Percentiles rank a stretch among this genome's conserved stretches.
These are phyloP conservation scores for Drosophila santomea DNA, from an alignment of 1,140 invertebrate genomes.

Conservation along the genomic window DNA sequence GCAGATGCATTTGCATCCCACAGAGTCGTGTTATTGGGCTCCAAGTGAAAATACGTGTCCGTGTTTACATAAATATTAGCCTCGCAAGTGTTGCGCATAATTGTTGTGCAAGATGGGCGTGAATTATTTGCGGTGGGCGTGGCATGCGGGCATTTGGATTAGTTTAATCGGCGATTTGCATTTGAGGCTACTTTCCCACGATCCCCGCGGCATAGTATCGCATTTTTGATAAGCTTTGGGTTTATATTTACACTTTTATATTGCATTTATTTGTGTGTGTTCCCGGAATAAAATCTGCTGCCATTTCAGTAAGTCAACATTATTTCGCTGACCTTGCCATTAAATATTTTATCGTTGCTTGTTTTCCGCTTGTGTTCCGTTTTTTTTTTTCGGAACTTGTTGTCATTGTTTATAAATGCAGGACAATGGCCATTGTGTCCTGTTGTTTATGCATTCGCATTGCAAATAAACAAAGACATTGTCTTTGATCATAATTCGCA, in stretches of 20 bases:
- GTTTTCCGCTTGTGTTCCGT: neutral
- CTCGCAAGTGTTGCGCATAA: slow-evolving; percentile 65
- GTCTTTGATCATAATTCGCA: slow-evolving; percentile 21
- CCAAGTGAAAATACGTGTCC: slow-evolving; percentile 33
- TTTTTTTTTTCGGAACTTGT: slow-evolving; percentile 11
- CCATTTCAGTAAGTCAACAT: slow-evolving; percentile 29
- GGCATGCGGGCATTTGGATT: slow-evolving; percentile 36
- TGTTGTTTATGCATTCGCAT: slow-evolving; percentile 24
- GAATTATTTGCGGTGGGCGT: slow-evolving; percentile 60
- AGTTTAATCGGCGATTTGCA: slow-evolving; percentile 52
- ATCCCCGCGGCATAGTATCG: neutral
- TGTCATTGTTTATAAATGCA: slow-evolving; percentile 15
- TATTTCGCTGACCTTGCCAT: slow-evolving; percentile 25
- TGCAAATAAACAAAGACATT: slow-evolving; percentile 23
- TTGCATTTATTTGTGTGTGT: neutral
- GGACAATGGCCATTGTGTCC: slow-evolving; percentile 71
- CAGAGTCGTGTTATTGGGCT: slow-evolving; percentile 30
- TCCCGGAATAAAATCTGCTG: slow-evolving; percentile 22
- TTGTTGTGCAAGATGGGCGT: slow-evolving; percentile 57
- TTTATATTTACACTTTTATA: neutral
- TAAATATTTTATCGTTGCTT: slow-evolving; percentile 12
- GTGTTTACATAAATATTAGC: slow-evolving; percentile 56
- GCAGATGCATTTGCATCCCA: slow-evolving; percentile 38
- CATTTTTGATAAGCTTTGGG: slow-evolving; percentile 12
- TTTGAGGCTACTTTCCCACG: slow-evolving; percentile 33